Evolutionary conservation across 2,797 vertebrate genomes (phyloP).

Genomic region (Dryobates pubescens): DNA sequence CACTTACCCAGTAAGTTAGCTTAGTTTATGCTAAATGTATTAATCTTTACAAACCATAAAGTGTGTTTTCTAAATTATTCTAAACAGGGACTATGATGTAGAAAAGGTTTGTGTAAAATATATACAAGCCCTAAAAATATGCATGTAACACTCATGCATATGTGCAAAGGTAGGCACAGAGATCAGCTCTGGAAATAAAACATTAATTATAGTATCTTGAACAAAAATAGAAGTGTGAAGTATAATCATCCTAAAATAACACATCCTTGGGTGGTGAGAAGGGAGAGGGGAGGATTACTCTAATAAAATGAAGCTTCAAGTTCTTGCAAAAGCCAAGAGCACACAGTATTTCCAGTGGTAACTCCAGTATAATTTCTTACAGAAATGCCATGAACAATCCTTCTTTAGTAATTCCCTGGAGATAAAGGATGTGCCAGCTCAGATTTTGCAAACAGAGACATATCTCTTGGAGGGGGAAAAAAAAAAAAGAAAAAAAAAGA

Average conservation of each 20-base stretch:
- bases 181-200: constrained; percentile 7
- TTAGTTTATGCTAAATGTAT: background rate
- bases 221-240: constrained; percentile 8
- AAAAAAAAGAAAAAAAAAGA: background rate
- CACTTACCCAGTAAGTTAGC: background rate
- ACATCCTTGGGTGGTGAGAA: background rate
- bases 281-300: background rate
- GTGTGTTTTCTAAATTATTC: background rate
- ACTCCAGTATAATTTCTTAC: background rate
- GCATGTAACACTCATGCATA: background rate
- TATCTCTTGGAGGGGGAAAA: background rate
- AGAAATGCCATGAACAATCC: background rate
- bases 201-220: constrained; percentile 10
- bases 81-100: background rate
- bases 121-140: background rate
- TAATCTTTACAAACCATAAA: background rate
- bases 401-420: background rate
- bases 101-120: background rate
- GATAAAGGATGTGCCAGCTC: background rate
- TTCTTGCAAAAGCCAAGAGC: background rate
- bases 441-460: background rate
- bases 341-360: background rate
- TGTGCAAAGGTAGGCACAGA: background rate
- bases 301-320: background rate
- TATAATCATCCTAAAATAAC: constrained; percentile 29